Evolutionary conservation across 2,797 vertebrate genomes (phyloP).

Genomic region (Microctenopoma steveboyesi): DNA sequence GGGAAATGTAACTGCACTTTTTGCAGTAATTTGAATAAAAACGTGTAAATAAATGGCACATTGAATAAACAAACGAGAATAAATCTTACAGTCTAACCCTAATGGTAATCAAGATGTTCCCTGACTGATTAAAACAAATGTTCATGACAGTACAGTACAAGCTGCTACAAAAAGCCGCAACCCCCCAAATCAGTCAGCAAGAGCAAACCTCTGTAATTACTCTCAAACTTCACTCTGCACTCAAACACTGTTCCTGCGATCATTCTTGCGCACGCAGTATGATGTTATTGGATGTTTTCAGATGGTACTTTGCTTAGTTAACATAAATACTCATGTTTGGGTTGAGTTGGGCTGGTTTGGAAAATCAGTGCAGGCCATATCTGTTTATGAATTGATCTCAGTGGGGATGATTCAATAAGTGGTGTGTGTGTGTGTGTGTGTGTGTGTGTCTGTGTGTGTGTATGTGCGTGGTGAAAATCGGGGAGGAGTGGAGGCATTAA

Average conservation of each 20-base stretch:
- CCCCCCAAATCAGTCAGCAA: conserved; percentile 38
- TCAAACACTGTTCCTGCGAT: conserved; percentile 48
- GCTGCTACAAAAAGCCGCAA: conserved; percentile 21
- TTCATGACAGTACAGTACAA: conserved; percentile 27
- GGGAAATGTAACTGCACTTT: neutral
- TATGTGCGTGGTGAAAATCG: conserved; percentile 40
- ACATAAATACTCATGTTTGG: conserved; percentile 71
- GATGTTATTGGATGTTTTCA: conserved; percentile 71
- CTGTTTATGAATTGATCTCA: conserved; percentile 81
- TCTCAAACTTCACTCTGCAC: conserved; percentile 40
- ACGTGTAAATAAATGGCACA: neutral
- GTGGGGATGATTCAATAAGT: conserved; percentile 73
- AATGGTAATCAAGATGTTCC: conserved; percentile 27
- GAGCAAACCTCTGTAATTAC: conserved; percentile 62
- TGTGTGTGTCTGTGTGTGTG: conserved; percentile 35
- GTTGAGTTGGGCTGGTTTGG: conserved; percentile 65
- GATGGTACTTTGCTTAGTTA: conserved; percentile 64
- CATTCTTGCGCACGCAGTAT: conserved; percentile 54
- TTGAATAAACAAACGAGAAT: neutral
- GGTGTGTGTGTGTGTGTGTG: conserved; percentile 48
- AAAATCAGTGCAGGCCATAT: conserved; percentile 79
- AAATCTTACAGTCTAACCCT: conserved; percentile 2
- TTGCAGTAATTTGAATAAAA: neutral
- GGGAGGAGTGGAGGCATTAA: conserved; percentile 73
- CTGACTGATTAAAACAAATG: conserved; percentile 29